Evolutionary conservation across 1,140 invertebrate genomes (phyloP).

Genomic region (Brachystomella parvula): DNA sequence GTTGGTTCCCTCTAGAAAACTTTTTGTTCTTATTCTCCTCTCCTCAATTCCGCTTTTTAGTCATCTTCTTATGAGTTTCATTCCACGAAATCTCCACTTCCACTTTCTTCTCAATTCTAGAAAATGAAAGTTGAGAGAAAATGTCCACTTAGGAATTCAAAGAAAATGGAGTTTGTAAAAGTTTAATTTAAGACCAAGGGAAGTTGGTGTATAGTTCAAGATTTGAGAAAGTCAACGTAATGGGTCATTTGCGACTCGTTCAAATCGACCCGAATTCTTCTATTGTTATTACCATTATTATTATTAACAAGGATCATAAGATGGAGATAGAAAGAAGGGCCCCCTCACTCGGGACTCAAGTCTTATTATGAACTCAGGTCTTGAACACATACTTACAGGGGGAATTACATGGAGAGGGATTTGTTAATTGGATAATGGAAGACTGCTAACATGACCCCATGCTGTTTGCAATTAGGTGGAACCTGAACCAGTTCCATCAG

Average conservation of each 20-base stretch:
- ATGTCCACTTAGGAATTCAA: not conserved
- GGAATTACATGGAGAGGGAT: not conserved
- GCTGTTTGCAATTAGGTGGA: slow-evolving; percentile 4
- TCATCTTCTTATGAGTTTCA: not conserved
- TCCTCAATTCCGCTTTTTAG: too few species aligned
- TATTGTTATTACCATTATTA: too few species aligned
- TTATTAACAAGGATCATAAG: too few species aligned
- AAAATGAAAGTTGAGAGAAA: not conserved
- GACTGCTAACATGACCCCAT: slow-evolving; percentile 10
- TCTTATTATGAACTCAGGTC: too few species aligned
- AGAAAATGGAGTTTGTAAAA: not conserved
- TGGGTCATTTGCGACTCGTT: slow-evolving; percentile 1
- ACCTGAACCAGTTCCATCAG: slow-evolving; percentile 1
- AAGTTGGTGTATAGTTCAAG: not conserved
- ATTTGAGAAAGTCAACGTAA: not conserved
- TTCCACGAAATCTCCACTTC: too few species aligned
- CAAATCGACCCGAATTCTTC: too few species aligned
- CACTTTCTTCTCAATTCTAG: not conserved
- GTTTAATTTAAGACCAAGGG: too few species aligned
- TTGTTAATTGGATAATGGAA: slow-evolving; percentile 2
- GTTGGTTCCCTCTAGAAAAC: not conserved
- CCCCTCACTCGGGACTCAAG: too few species aligned
- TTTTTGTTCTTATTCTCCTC: not conserved
- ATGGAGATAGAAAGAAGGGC: too few species aligned
- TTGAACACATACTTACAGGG: too few species aligned